Evolutionary conservation across 2,888 invertebrate species (phyloP), one percentile per base, ranked within the genome.

Genomic region (Pardosa pseudoannulata): DNA sequence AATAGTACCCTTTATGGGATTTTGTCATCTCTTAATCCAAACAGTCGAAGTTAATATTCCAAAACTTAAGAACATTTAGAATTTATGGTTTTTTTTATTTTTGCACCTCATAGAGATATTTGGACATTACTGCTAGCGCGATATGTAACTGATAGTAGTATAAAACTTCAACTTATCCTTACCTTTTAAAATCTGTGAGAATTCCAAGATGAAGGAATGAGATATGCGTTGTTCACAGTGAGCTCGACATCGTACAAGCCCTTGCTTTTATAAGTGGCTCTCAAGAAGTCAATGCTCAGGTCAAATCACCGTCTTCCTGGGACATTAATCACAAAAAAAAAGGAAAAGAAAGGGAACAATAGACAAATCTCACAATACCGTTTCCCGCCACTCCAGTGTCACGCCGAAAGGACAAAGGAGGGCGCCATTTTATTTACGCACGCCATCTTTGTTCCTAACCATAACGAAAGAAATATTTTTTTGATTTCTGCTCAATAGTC

Each of bases 291-390:
- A 79, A 71, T 79, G 71, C 11, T 79, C 71, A 79, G 79, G 79
- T 79, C 79, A 79, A 79, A 71, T 71, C 36, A 71, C 16, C 71
- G 28, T 27, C 71, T 79, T 79, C 79, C 79, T 79, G 79, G 28
- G 64, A 29, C 70, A 79, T 79, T 41, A 41, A 71, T 71, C 64
- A 70, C 16, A 29, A 23, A 23, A 70, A 79, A 70, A 46, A 41
- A 16, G 27, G 16, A 7, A 16, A 41, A 16, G 27, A 9, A 7
- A 16, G 31, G 11, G 28, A 39, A 65, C 36, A 64, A 67, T 16
- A 41, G 56, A 29, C 19, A 62, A 46, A 13, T 46, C 9, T n/a
- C 31, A 79, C 79, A 79, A 79, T 71, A 39, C 62, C 29, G 16
- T 28, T 23, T 64, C 36, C 70, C 39, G 71, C 41, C 62, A 36